Evolutionary conservation across 1,140 invertebrate genomes (phyloP), one percentile per base, ranked within the genome.

Genomic region (Periplaneta americana): DNA sequence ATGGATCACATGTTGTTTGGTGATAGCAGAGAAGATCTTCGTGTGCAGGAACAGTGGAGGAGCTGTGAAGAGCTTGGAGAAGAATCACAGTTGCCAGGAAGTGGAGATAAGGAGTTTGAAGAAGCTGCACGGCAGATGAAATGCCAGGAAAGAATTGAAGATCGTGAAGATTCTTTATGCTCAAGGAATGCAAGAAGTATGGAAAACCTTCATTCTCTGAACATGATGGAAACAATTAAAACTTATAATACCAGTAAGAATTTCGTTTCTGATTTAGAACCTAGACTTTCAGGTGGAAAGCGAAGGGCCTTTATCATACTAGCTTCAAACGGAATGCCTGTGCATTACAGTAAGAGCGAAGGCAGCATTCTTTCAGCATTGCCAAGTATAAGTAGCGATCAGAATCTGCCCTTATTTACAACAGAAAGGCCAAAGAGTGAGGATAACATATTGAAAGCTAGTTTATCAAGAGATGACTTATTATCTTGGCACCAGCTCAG

Each of bases 1-100:
- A 84, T 85, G 83, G 84, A 86, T 33, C 80, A 77, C 31, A 36
- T 81, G 10, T 34, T 74, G 13, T n/a, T 48, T 74, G 75, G n/a
- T 6, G 39, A 74, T 31, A 74, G 48, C n/a, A 34, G 34, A 18
- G n/a, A 66, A 6, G 34, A 36, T 13, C 1, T 34, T 5, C 28
- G 35, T 22, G 35, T 39, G n/a, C 33, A 28, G 36, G 1, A 22
- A n/a, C 48, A 66, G 0, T 66, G 28, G 4, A 66, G 28, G 11
- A 66, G 48, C 48, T 66, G 48, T 28, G 48, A 66, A 8, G 48
- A 66, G 22, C 48, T 66, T 66, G 22, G 10, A 6, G 22, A 9
- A n/a, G 39, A 48, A 48, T 48, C 3, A 22, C 17, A 48, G 39
- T 6, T 48, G 13, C 6, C 48, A 66, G 48, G 22, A 8, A 66